Conservation (phyloP, 2,797 vertebrate species). For the Allobates femoralis region DNA sequence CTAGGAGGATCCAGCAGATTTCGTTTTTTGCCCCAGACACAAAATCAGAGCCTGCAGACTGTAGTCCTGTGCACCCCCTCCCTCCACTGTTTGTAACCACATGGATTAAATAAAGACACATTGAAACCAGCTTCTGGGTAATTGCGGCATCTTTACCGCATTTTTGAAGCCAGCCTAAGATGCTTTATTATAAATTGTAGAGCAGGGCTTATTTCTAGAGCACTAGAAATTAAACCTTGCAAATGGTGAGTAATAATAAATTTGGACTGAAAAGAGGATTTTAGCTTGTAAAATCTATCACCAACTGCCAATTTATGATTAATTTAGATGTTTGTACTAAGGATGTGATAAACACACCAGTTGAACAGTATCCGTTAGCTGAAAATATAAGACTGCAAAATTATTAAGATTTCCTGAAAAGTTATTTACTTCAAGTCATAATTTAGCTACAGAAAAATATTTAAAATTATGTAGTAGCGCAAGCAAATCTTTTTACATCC, state of each 20-base stretch:
- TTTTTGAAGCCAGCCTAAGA: too few relatives aligned
- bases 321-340: slow-evolving; percentile 41
- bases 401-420: slow-evolving; percentile 40
- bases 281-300: slow-evolving; percentile 6
- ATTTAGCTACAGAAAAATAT: slow-evolving; percentile 15
- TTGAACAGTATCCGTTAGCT: slow-evolving; percentile 8
- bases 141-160: too few relatives aligned
- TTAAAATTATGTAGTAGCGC: neutral
- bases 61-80: too few relatives aligned
- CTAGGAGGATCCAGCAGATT: too few relatives aligned
- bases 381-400: slow-evolving; percentile 41
- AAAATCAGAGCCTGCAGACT: too few relatives aligned
- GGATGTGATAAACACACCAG: slow-evolving; percentile 42
- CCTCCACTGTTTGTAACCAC: too few relatives aligned
- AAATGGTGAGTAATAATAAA: slow-evolving; percentile 30
- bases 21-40: too few relatives aligned
- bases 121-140: too few relatives aligned
- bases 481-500: slow-evolving; percentile 7
- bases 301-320: slow-evolving; percentile 28
- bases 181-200: neutral
- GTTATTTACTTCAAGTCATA: slow-evolving; percentile 33
- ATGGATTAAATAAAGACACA: too few relatives aligned
- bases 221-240: too few relatives aligned
- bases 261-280: slow-evolving; percentile 1
- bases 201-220: neutral